These are phyloP conservation scores for Drosophila jambulina DNA, from an alignment of 1,140 invertebrate species.

Conservation along the genomic window DNA sequence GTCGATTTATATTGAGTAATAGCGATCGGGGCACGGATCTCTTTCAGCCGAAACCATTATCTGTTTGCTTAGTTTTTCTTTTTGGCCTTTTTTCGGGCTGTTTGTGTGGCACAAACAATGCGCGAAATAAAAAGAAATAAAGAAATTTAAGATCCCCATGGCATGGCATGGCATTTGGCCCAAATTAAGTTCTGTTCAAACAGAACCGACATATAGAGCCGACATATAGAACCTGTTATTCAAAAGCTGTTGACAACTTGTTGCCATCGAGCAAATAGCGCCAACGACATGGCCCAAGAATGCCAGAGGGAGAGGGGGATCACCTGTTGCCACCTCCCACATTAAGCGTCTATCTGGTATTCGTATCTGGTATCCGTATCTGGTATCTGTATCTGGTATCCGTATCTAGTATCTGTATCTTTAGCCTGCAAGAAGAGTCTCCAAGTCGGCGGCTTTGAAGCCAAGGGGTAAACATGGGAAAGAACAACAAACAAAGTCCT, in stretches of 20 bases:
- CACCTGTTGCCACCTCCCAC: constrained; percentile 39
- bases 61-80: neutral
- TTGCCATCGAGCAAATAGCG: constrained; percentile 35
- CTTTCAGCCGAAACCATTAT: constrained; percentile 31
- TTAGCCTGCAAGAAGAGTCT: constrained; percentile 5
- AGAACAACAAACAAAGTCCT: constrained; percentile 23
- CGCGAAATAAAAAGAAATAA: constrained; percentile 24
- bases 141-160: constrained; percentile 14
- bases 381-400: constrained; percentile 1
- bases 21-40: constrained; percentile 26
- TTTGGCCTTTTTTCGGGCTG: neutral
- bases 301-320: constrained; percentile 15
- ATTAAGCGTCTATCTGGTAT: constrained; percentile 3
- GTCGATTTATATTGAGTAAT: constrained; percentile 23
- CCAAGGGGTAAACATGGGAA: constrained; percentile 2
- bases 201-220: constrained; percentile 24
- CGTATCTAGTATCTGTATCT: constrained; percentile 6
- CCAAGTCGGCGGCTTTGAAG: constrained; percentile 24
- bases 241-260: constrained; percentile 49
- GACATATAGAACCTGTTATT: constrained; percentile 35
- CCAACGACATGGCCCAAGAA: constrained; percentile 41
- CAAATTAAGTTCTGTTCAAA: constrained; percentile 45
- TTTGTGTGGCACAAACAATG: constrained; percentile 28
- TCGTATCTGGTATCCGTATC: constrained; percentile 7
- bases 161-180: constrained; percentile 27